Percentiles rank a stretch among this genome's conserved stretches.
phyloP scores from a whole-genome alignment of 1,140 invertebrate genomes.

The Steinernema khuongi region DNA sequence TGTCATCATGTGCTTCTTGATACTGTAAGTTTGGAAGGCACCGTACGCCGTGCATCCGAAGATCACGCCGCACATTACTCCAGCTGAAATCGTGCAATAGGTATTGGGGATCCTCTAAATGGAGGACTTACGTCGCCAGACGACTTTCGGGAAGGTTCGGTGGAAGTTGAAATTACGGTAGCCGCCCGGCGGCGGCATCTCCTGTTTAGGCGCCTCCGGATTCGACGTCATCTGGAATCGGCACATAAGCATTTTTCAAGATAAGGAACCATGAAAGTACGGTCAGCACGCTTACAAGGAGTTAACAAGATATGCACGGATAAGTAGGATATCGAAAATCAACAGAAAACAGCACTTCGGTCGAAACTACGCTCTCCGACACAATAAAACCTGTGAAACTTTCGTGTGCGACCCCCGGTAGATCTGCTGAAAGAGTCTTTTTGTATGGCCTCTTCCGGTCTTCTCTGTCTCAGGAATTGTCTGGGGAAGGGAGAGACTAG shows the following conservation, averaged over 20 bases:
- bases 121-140: conserved; percentile 51
- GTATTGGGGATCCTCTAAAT: conserved; percentile 13
- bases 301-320: too few species aligned
- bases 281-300: background rate
- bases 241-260: background rate
- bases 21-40: conserved; percentile 35
- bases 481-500: too few species aligned
- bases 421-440: too few species aligned
- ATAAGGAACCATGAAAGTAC: background rate
- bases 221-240: background rate
- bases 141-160: conserved; percentile 49
- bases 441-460: too few species aligned
- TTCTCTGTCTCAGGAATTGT: too few species aligned
- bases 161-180: conserved; percentile 55
- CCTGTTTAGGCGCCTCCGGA: conserved; percentile 43
- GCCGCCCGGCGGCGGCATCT: conserved; percentile 60
- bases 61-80: conserved; percentile 46
- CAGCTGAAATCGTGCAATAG: conserved; percentile 43
- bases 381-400: too few species aligned
- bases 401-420: too few species aligned
- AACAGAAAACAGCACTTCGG: too few species aligned
- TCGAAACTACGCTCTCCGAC: too few species aligned
- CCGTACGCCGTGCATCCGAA: conserved; percentile 48
- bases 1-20: conserved; percentile 40
- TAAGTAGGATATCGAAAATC: too few species aligned